Conservation (phyloP, 2,113 vertebrate genomes). For the Mus pahari region DNA sequence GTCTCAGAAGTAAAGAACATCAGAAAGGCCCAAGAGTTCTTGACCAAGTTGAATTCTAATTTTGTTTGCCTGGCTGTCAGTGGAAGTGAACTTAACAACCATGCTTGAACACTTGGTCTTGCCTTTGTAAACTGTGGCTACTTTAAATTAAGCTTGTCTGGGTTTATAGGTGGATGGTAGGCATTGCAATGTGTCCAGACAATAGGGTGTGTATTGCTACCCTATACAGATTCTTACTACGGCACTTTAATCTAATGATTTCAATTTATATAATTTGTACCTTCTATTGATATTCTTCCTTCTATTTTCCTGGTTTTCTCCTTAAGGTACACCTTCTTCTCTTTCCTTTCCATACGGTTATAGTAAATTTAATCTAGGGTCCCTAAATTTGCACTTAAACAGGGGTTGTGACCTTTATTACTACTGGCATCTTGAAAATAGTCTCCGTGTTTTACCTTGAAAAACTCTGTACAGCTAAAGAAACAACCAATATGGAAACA, state of each 20-base stretch:
- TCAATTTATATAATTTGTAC: slow-evolving; percentile 91
- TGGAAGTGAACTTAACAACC: slow-evolving; percentile 83
- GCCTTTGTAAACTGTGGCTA: slow-evolving; percentile 89
- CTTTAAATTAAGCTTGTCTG: slow-evolving; percentile 90
- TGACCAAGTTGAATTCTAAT: slow-evolving; percentile 81
- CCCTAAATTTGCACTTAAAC: slow-evolving; percentile 87
- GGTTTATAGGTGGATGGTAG: slow-evolving; percentile 89
- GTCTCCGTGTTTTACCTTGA: slow-evolving; percentile 90
- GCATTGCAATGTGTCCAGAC: slow-evolving; percentile 89
- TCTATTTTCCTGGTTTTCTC: slow-evolving; percentile 77
- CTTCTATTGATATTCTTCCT: slow-evolving; percentile 83
- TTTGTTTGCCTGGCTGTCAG: slow-evolving; percentile 82
- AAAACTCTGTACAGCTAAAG: neutral
- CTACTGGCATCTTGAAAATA: slow-evolving; percentile 92
- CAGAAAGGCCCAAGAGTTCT: neutral
- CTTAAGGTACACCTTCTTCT: slow-evolving; percentile 18
- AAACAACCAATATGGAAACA: neutral
- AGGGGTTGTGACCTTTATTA: slow-evolving; percentile 88
- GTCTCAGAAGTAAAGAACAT: neutral
- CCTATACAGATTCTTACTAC: slow-evolving; percentile 92
- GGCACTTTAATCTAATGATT: slow-evolving; percentile 91
- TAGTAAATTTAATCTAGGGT: slow-evolving; percentile 89
- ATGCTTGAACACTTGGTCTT: slow-evolving; percentile 88
- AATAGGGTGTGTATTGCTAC: slow-evolving; percentile 91
- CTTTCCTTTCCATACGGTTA: slow-evolving; percentile 73